Conservation (phyloP, 2,113 vertebrate genomes). For the Gambusia affinis region DNA sequence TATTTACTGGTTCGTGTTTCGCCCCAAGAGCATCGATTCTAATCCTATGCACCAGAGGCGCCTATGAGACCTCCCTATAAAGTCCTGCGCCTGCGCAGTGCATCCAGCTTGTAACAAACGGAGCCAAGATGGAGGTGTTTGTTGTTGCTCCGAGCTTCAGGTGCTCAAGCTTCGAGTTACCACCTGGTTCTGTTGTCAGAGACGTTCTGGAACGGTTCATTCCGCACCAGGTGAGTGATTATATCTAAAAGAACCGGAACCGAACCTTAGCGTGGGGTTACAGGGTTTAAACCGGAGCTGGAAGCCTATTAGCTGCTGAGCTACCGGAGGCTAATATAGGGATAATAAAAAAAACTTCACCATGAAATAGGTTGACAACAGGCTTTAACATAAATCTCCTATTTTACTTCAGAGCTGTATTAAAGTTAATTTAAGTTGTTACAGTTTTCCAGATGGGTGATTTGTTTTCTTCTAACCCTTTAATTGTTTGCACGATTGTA, state of each 20-base stretch:
- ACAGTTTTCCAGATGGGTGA: no score
- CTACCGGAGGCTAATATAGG: conserved; percentile 8
- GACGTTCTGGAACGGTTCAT: conserved; percentile 59
- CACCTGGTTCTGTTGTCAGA: conserved; percentile 45
- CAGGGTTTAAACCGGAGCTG: background rate
- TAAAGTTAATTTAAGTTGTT: no score
- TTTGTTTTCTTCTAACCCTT: no score
- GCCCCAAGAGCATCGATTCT: background rate
- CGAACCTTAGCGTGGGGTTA: background rate
- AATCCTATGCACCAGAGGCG: background rate
- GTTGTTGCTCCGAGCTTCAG: conserved; percentile 39
- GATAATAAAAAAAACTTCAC: no score
- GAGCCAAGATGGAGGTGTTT: conserved; percentile 69
- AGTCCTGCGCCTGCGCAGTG: background rate
- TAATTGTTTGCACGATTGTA: no score
- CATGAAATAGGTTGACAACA: no score
- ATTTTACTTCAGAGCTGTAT: no score
- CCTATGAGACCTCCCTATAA: background rate
- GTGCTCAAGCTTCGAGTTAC: conserved; percentile 22
- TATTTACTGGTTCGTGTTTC: background rate
- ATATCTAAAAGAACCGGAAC: accelerated
- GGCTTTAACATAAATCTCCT: no score
- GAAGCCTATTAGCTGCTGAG: conserved; percentile 4
- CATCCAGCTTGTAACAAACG: background rate
- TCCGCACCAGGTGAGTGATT: conserved; percentile 55